phyloP scores from a whole-genome alignment of 2,113 vertebrate species.

The Plestiodon gilberti region DNA sequence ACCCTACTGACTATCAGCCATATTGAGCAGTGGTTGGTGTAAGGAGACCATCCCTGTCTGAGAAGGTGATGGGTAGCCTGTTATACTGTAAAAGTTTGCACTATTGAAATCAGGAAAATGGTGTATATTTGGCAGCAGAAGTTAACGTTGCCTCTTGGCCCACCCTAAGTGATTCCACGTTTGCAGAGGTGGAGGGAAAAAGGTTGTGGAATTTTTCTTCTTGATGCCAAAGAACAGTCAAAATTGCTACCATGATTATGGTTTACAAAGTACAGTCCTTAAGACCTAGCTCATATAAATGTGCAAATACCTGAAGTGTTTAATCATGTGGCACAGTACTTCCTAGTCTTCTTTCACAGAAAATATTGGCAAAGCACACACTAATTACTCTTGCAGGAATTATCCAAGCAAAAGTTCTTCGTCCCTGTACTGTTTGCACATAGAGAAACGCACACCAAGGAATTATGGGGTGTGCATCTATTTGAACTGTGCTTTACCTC shows the following conservation, averaged over 20 bases:
- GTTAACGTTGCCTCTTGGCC: not conserved
- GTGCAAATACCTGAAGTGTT: not conserved
- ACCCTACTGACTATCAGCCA: not conserved
- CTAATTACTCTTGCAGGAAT: not conserved
- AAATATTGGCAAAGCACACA: not conserved
- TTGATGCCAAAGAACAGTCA: not conserved
- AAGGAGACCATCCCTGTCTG: not conserved
- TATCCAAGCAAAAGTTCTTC: not conserved
- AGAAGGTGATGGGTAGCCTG: not conserved
- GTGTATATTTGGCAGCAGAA: rapidly evolving
- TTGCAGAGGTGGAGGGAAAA: conserved; percentile 18
- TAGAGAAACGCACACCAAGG: not conserved
- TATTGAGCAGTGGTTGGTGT: not conserved
- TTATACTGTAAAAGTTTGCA: conserved; percentile 12
- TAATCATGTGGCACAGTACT: not conserved
- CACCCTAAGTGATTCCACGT: not conserved
- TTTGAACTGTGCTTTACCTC: not conserved
- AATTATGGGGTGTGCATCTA: not conserved
- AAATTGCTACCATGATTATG: not conserved
- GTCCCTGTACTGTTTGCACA: not conserved
- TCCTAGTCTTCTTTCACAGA: not conserved
- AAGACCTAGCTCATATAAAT: not conserved
- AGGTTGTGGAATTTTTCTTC: not conserved
- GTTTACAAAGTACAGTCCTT: not conserved
- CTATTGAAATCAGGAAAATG: not conserved